Conservation (phyloP, 2,888 invertebrate species). For the Julus scandinavius region DNA sequence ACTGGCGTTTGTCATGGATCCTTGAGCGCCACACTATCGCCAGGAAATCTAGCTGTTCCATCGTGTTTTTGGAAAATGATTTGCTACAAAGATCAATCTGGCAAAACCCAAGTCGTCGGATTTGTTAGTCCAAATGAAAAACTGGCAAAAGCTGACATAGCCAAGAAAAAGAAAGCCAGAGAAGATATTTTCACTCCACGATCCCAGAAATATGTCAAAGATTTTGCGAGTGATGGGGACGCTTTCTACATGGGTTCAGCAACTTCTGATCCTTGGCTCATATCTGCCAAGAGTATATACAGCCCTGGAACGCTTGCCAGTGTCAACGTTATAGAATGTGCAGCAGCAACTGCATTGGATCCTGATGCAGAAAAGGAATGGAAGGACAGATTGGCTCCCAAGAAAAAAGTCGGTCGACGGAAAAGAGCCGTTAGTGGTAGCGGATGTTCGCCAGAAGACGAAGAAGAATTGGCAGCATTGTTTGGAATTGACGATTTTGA, state of each 20-base stretch:
- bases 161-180: neutral
- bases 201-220: neutral
- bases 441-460: neutral
- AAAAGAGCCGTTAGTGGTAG: neutral
- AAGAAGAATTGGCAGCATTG: neutral
- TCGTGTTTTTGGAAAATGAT: conserved; percentile 19
- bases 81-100: neutral
- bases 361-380: neutral
- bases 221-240: neutral
- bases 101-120: neutral
- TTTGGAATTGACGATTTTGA: neutral
- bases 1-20: neutral
- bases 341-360: neutral
- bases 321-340: neutral
- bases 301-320: neutral
- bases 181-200: neutral
- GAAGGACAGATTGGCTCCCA: neutral
- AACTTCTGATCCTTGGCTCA: neutral
- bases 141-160: neutral
- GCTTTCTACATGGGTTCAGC: neutral
- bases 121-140: neutral
- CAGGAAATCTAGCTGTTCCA: neutral
- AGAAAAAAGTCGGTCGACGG: neutral
- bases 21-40: neutral
- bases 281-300: neutral